Evolutionary conservation across 1,140 invertebrate genomes (phyloP).

Genomic region (Drosophila saltans): DNA sequence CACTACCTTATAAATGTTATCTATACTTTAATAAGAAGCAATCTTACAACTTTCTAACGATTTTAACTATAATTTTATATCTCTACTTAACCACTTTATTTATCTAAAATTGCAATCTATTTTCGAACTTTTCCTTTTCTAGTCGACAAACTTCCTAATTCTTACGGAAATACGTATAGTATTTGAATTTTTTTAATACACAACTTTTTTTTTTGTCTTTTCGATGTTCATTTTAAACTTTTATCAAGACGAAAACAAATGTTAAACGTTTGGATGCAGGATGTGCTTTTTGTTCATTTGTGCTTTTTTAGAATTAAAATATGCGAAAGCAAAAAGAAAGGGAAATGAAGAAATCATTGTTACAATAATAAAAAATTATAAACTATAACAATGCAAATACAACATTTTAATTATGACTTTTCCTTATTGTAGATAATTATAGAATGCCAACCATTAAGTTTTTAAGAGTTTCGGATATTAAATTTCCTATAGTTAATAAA

Average conservation of each 20-base stretch:
- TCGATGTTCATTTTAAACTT: slow-evolving; percentile 3
- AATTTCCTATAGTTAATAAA: no score
- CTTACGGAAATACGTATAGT: background rate
- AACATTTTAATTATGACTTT: background rate
- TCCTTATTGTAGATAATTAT: background rate
- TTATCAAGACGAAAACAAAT: background rate
- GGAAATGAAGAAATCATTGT: background rate
- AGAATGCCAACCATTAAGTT: background rate
- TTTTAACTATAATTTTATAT: slow-evolving; percentile 35
- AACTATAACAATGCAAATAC: background rate
- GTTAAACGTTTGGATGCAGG: background rate
- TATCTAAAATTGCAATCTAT: slow-evolving; percentile 38
- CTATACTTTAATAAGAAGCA: slow-evolving; percentile 6
- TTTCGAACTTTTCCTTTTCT: background rate
- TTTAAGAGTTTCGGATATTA: background rate
- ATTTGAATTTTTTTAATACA: background rate
- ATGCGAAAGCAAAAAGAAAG: background rate
- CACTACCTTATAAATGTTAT: slow-evolving; percentile 9
- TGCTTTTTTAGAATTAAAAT: background rate
- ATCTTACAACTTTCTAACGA: slow-evolving; percentile 9
- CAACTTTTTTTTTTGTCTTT: background rate
- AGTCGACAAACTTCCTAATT: background rate
- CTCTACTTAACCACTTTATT: slow-evolving; percentile 57
- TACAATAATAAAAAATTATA: background rate
- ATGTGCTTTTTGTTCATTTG: background rate